A percentile compares a stretch with the other conserved stretches of the same genome.
phyloP scores from a whole-genome alignment of 2,113 vertebrate genomes.

The Atrichornis clamosus region DNA sequence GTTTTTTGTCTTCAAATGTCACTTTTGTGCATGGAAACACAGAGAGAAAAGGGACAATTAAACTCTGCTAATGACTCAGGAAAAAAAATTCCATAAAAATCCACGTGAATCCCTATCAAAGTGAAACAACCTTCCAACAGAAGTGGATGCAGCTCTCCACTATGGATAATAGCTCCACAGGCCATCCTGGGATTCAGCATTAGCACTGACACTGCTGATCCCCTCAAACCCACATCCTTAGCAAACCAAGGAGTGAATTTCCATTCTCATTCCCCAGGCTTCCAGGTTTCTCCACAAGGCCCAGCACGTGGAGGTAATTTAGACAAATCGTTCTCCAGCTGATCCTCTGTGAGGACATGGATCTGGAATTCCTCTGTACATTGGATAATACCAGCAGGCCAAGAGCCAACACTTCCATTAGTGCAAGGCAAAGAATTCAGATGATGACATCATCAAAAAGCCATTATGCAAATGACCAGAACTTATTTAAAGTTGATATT shows the following conservation, averaged over 20 bases:
- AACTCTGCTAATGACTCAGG: not conserved
- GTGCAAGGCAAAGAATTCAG: not conserved
- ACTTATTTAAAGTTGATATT: not conserved
- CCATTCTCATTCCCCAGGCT: not conserved
- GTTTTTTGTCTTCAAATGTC: constrained; percentile 96
- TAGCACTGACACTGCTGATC: not conserved
- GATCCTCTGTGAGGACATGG: not conserved
- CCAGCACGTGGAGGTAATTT: not conserved
- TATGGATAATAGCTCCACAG: not conserved
- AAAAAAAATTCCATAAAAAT: accelerated
- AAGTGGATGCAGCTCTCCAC: not conserved
- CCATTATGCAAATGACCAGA: not conserved
- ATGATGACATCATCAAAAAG: not conserved
- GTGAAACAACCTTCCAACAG: not conserved
- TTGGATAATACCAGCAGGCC: not conserved
- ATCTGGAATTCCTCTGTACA: not conserved
- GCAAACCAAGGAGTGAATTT: not conserved
- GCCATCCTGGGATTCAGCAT: not conserved
- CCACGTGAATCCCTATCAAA: accelerated
- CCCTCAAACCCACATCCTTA: not conserved
- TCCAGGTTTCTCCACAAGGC: not conserved
- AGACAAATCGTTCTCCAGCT: not conserved
- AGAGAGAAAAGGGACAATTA: not conserved
- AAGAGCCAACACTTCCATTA: not conserved
- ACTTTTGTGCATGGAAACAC: constrained; percentile 64